phyloP scores from a whole-genome alignment of 2,888 invertebrate species.

The Asteroscopus sphinx region DNA sequence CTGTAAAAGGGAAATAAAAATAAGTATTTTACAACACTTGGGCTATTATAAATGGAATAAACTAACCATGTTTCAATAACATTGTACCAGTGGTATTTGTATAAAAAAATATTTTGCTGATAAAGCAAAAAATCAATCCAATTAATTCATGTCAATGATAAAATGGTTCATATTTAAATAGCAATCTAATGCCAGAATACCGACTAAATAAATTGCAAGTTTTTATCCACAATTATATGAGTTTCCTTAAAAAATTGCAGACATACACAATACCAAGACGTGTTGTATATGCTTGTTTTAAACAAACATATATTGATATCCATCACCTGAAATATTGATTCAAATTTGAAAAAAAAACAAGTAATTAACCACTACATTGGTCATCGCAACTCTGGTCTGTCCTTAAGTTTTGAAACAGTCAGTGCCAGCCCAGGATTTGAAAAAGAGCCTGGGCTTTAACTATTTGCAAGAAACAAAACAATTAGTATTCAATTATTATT shows the following conservation, averaged over 20 bases:
- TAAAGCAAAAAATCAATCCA: background rate
- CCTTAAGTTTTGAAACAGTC: no score
- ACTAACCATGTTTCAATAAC: background rate
- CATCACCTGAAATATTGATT: conserved; percentile 75
- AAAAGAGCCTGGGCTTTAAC: no score
- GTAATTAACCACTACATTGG: background rate
- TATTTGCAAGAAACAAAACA: no score
- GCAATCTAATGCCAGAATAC: conserved; percentile 21
- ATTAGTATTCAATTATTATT: no score
- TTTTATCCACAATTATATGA: conserved; percentile 17
- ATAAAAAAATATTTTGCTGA: background rate
- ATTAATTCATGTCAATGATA: background rate
- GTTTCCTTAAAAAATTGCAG: conserved; percentile 30
- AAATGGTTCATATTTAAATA: conserved; percentile 9
- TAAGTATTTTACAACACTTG: conserved; percentile 4
- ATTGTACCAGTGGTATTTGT: background rate
- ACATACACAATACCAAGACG: conserved; percentile 85
- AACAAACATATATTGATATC: conserved; percentile 82
- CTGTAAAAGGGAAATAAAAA: conserved; percentile 42
- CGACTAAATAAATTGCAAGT: conserved; percentile 58
- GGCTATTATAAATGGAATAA: background rate
- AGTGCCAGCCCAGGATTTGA: no score
- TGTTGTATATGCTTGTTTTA: conserved; percentile 72
- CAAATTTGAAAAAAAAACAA: conserved; percentile 10
- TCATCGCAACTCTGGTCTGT: background rate